Evolutionary conservation across 1,140 invertebrate genomes (phyloP), one percentile per base, ranked within the genome.

Genomic region (Halotydeus destructor): DNA sequence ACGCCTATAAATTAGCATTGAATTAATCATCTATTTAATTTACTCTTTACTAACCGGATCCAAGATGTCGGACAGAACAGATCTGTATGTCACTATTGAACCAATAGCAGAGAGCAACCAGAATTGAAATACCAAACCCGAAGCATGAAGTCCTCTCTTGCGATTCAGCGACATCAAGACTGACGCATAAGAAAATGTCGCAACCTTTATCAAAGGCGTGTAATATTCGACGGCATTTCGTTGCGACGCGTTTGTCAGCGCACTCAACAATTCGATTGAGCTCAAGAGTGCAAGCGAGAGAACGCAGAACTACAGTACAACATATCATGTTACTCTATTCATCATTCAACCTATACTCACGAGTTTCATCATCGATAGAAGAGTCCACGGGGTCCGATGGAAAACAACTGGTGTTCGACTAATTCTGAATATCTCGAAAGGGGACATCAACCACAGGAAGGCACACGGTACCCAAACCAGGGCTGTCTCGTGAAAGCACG

Each of bases 401-500:
- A n/a, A n/a, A n/a, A n/a, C n/a, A n/a, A n/a, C n/a, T n/a, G n/a
- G n/a, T n/a, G n/a, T n/a, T n/a, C n/a, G n/a, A n/a, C n/a, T n/a
- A n/a, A n/a, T n/a, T n/a, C n/a, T n/a, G 6, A 28, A 38, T 6
- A 38, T 9, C 35, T 39, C 32, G 30, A 16, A 31, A 6, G 34
- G 26, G 12, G 21, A 22, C 11, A 24, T 75, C 0, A 73, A 38
- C 77, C 78, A 86, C 3, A 91, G 60, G 59, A 84, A 86, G 14
- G 68, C 54, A 60, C 81, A 88, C 5, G 89, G 85, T 26, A 71
- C 57, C 82, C 84, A 89, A 34, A 83, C 63, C 25, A 94, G 57
- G 1, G 78, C 72, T 5, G 84, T 88, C 59, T 77, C 74, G 57
- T 89, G 75, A 61, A 89, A 85, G 60, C 84, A 91, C 58, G 66